phyloP scores from a whole-genome alignment of 37 sponge, comb jelly and placozoan species.

The Diacarnus erythraeanus region DNA sequence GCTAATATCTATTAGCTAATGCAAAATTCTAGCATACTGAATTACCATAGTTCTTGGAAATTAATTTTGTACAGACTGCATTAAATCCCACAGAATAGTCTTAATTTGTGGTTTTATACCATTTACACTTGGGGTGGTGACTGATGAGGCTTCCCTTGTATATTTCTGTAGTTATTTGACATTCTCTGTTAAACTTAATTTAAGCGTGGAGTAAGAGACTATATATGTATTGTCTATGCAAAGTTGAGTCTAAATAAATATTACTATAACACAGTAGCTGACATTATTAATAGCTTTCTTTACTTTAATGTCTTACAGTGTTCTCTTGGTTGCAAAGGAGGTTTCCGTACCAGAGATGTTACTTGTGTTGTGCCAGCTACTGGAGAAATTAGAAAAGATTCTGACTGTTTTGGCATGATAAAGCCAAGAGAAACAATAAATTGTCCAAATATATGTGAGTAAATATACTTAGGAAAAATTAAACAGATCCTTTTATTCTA shows the following conservation, averaged over 20 bases:
- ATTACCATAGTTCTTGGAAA: not conserved
- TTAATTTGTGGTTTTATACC: too few species aligned
- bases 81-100: too few species aligned
- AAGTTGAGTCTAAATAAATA: too few species aligned
- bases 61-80: too few species aligned
- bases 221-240: too few species aligned
- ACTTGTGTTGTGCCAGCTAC: conserved; percentile 7
- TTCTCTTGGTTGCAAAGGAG: not conserved
- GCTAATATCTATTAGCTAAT: too few species aligned
- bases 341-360: not conserved
- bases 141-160: not conserved
- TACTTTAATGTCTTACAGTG: conserved; percentile 11
- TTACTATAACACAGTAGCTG: too few species aligned
- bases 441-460: conserved; percentile 19
- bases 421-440: not conserved
- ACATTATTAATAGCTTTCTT: too few species aligned
- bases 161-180: not conserved
- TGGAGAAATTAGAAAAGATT: not conserved
- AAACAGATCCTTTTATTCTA: too few species aligned
- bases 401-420: not conserved
- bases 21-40: not conserved
- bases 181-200: not conserved
- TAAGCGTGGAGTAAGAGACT: too few species aligned
- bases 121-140: too few species aligned
- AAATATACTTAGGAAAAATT: not conserved